phyloP scores from a whole-genome alignment of 2,113 vertebrate genomes.

The Collichthys lucidus region DNA sequence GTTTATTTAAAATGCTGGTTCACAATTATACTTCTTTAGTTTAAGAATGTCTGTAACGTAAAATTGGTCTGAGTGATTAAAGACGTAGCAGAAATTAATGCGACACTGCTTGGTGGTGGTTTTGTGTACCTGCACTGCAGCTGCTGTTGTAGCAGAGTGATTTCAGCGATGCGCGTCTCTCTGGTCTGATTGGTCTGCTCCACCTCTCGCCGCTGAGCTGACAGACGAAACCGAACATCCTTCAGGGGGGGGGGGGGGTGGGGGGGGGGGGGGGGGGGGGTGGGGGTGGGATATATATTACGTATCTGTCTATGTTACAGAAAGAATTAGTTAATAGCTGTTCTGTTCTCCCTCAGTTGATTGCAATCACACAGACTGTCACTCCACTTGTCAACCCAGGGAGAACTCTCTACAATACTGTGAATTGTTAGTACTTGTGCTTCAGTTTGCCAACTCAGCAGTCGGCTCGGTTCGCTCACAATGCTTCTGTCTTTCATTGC shows the following conservation, averaged over 20 bases:
- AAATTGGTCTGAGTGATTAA: neutral
- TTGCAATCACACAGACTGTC: neutral
- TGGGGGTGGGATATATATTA: no score
- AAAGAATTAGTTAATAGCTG: neutral
- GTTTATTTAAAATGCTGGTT: no score
- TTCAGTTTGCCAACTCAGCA: neutral
- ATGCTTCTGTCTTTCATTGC: neutral
- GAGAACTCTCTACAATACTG: neutral
- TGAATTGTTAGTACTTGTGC: neutral
- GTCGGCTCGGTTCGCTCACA: neutral
- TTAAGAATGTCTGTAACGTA: neutral
- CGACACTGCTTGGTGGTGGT: neutral
- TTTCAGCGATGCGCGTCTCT: conserved; percentile 95
- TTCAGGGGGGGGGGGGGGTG: no score
- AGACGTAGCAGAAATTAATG: neutral
- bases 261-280: no score
- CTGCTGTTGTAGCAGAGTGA: conserved; percentile 95
- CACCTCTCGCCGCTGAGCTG: conserved; percentile 93
- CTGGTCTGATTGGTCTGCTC: conserved; percentile 96
- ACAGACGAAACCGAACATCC: conserved; percentile 93
- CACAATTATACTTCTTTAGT: neutral
- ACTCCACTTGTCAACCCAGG: neutral
- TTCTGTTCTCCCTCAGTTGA: neutral
- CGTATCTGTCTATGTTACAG: neutral
- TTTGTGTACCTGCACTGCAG: conserved; percentile 90